Percentiles rank a stretch among this genome's conserved stretches.
Evolutionary conservation across 1,140 invertebrate genomes (phyloP).

Genomic region (Caenorhabditis brenneri): DNA sequence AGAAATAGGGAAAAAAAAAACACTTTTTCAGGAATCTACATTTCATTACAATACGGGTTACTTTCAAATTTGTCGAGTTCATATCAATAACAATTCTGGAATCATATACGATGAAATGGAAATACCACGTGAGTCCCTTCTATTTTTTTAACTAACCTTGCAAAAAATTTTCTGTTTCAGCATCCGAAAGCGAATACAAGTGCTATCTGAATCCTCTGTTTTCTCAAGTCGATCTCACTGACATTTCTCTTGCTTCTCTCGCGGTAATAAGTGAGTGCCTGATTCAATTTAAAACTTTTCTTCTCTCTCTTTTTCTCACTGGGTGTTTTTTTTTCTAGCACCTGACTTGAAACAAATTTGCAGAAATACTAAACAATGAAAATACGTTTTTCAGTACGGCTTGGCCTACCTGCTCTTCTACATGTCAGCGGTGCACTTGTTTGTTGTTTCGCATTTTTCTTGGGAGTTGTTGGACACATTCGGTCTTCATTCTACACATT

Average conservation of each 20-base stretch:
- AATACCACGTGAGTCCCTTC: background rate
- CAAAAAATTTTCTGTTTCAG: slow-evolving; percentile 42
- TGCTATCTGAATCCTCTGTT: slow-evolving; percentile 56
- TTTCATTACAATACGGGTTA: slow-evolving; percentile 61
- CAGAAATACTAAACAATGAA: too few relatives aligned
- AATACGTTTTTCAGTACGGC: slow-evolving; percentile 51
- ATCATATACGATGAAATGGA: slow-evolving; percentile 44
- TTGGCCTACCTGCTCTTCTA: slow-evolving; percentile 55
- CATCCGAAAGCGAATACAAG: slow-evolving; percentile 41
- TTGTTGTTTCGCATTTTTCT: slow-evolving; percentile 54
- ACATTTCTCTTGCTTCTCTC: slow-evolving; percentile 56
- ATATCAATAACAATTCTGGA: slow-evolving; percentile 47
- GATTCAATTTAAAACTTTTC: slow-evolving; percentile 13
- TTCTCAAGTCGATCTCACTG: slow-evolving; percentile 55
- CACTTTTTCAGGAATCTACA: slow-evolving; percentile 53
- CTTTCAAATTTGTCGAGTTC: slow-evolving; percentile 59
- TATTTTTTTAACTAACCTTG: background rate
- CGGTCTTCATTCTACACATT: slow-evolving; percentile 48
- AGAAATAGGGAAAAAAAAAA: background rate
- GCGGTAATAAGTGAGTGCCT: slow-evolving; percentile 56
- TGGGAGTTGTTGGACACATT: slow-evolving; percentile 55
- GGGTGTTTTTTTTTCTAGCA: too few relatives aligned
- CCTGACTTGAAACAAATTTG: too few relatives aligned
- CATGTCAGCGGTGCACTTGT: slow-evolving; percentile 57
- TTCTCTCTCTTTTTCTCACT: background rate